Evolutionary conservation across 1,140 invertebrate species (phyloP).

Genomic region (Chrysomallon squamiferum): DNA sequence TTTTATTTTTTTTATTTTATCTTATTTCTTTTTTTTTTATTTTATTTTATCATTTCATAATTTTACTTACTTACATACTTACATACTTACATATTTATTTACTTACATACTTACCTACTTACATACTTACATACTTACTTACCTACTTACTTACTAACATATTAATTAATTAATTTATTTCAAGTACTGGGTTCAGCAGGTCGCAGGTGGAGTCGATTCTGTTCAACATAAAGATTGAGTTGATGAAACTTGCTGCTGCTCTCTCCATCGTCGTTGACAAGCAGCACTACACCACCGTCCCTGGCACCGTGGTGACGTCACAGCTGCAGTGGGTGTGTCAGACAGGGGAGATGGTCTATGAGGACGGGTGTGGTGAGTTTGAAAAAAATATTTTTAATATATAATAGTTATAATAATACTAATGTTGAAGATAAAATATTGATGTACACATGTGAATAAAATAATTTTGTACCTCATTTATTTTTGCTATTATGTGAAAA

Average conservation of each 20-base stretch:
- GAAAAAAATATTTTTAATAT: no score
- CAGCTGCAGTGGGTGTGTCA: conserved; percentile 29
- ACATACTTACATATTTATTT: background rate
- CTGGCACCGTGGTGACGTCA: conserved; percentile 24
- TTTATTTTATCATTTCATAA: background rate
- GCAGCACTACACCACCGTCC: conserved; percentile 19
- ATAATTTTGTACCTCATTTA: no score
- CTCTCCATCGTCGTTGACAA: conserved; percentile 18
- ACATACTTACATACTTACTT: background rate
- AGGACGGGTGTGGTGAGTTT: conserved; percentile 39
- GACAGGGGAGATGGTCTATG: conserved; percentile 33
- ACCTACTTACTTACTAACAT: no score
- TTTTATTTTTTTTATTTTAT: no score
- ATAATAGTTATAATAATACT: no score
- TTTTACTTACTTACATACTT: background rate
- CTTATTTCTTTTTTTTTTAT: no score
- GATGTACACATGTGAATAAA: no score
- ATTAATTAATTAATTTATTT: conserved; percentile 1
- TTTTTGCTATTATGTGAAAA: no score
- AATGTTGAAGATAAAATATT: no score
- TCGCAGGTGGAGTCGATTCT: conserved; percentile 22
- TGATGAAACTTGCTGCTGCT: conserved; percentile 24
- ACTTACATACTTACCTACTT: background rate
- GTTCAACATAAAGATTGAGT: conserved; percentile 26
- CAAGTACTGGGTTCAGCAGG: conserved; percentile 21